Evolutionary conservation across 2,797 vertebrate genomes (phyloP), one percentile per base, ranked within the genome.

Genomic region (Oophaga sylvatica): DNA sequence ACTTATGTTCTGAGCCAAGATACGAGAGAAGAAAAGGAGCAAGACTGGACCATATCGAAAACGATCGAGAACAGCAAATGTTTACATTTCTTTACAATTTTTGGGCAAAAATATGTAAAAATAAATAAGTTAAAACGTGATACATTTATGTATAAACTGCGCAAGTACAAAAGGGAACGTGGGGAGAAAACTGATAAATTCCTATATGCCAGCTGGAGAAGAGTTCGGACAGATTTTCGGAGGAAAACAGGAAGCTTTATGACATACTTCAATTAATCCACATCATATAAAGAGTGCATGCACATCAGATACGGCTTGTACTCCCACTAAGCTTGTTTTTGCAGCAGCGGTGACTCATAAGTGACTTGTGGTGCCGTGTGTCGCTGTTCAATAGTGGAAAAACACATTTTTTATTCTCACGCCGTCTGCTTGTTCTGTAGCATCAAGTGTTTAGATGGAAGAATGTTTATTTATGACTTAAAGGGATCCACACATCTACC

Each of bases 291-390:
- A 81, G 83, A 88, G 73, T 2, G 59, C 60, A 70, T 67, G 79
- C 22, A 80, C 80, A 89, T 82, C 41, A 77, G n/a, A 86, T 59
- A 12, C 84, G 53, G 83, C 70, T 76, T 60, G 65, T 70, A 86
- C 88, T 86, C 88, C 88, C 88, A 89, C 88, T 31, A 83, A 86
- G n/a, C 56, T 77, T 86, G 80, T 89, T 86, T 86, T 82, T 79
- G 48, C 79, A 89, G 68, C 65, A 53, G 35, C 35, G 35, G 80
- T 89, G 88, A 89, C 77, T 89, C 84, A 89, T 80, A 86, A 80
- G 16, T 26, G 67, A 22, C 75, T 84, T 84, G 22, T 83, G 81
- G 70, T 79, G 76, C 63, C 17, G 70, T 1, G 45, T 82, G 59
- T 48, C 62, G 76, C 60, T 19, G 20, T 19, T 84, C 22, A 6